Evolutionary conservation across 2,797 vertebrate genomes (phyloP).

Genomic region (Sebastes hubbsi): DNA sequence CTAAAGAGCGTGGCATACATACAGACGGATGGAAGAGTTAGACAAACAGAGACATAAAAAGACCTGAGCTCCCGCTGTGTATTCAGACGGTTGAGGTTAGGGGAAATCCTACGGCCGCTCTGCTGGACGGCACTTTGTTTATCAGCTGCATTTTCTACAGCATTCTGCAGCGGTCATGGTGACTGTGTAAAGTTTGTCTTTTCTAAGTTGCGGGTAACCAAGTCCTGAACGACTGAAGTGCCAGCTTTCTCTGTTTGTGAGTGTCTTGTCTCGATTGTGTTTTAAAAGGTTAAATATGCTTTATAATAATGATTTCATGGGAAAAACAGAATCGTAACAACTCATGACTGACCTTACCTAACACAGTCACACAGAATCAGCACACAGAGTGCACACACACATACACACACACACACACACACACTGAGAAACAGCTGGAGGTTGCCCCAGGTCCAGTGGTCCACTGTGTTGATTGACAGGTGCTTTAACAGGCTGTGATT

Average conservation of each 20-base stretch:
- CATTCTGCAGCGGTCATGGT: conserved; percentile 74
- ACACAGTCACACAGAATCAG: conserved; percentile 54
- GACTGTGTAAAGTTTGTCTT: conserved; percentile 83
- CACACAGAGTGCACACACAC: neutral
- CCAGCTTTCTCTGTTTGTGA: conserved; percentile 39
- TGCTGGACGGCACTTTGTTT: conserved; percentile 63
- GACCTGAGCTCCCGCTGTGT: conserved; percentile 13
- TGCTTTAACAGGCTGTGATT: conserved; percentile 78
- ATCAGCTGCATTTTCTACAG: conserved; percentile 67
- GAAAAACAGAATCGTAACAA: conserved; percentile 41
- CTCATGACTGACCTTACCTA: conserved; percentile 64
- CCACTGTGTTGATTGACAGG: conserved; percentile 74
- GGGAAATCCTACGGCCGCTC: conserved; percentile 46
- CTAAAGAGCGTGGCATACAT: neutral
- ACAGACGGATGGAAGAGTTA: neutral
- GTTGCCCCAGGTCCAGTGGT: conserved; percentile 38
- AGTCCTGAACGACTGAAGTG: conserved; percentile 61
- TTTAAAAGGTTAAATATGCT: conserved; percentile 42
- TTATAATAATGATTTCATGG: conserved; percentile 48
- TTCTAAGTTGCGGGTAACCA: conserved; percentile 76
- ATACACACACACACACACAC: neutral
- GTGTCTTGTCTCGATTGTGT: conserved; percentile 18
- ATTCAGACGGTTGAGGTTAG: conserved; percentile 46
- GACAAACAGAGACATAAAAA: conserved; percentile 50
- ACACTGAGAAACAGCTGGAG: conserved; percentile 60